phyloP scores from a whole-genome alignment of 2,113 vertebrate species.

The Cryptomyrus ogoouensis region DNA sequence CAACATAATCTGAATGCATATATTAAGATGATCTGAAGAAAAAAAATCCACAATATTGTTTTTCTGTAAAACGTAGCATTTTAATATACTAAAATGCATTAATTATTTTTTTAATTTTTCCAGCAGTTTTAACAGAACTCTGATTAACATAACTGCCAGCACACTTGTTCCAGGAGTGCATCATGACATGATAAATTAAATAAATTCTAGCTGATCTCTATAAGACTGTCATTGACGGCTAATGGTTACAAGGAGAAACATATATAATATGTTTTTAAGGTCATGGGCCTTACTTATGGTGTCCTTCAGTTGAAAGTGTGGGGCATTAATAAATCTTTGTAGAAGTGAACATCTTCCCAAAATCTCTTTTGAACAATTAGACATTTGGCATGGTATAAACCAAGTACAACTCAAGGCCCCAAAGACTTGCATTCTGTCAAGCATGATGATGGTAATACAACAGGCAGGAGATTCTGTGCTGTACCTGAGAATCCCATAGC shows the following conservation, averaged over 20 bases:
- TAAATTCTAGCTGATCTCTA: background rate
- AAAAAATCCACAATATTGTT: background rate
- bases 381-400: background rate
- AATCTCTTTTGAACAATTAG: background rate
- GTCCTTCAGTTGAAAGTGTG: background rate
- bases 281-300: background rate
- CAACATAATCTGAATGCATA: background rate
- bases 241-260: background rate
- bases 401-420: background rate
- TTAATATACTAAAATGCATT: background rate
- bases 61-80: background rate
- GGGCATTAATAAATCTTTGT: background rate
- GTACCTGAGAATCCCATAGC: background rate
- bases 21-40: background rate
- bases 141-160: background rate
- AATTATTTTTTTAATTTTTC: background rate
- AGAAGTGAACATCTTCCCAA: background rate
- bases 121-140: background rate
- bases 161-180: background rate
- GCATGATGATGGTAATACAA: background rate
- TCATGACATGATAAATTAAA: background rate
- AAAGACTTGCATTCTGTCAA: background rate
- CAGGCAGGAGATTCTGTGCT: background rate
- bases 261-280: background rate
- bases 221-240: background rate